phyloP scores from a whole-genome alignment of 23 tunicate species.

The Styela plicata region DNA sequence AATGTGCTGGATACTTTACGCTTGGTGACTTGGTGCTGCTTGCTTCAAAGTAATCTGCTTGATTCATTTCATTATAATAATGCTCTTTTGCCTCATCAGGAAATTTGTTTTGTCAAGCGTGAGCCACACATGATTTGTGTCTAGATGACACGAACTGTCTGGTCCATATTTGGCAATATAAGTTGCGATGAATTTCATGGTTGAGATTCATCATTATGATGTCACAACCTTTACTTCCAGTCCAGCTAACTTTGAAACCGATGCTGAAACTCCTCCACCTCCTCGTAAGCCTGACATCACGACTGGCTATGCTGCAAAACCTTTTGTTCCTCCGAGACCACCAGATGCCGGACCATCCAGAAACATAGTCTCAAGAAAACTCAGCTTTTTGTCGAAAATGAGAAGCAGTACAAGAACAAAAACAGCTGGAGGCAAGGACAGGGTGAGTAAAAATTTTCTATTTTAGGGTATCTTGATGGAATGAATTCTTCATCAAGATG shows the following conservation, averaged over 20 bases:
- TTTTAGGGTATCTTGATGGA: no score
- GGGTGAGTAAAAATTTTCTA: slow-evolving; percentile 3
- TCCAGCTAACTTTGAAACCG: slow-evolving; percentile 40
- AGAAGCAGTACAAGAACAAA: slow-evolving; percentile 43
- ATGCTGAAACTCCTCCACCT: slow-evolving; percentile 11
- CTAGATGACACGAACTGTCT: no score
- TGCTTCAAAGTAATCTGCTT: no score
- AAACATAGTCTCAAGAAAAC: slow-evolving; percentile 62
- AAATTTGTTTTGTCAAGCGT: no score
- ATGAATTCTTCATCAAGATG: no score
- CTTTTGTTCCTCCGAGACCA: slow-evolving; percentile 24
- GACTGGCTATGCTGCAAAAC: slow-evolving; percentile 12
- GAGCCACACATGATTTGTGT: no score
- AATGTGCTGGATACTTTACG: no score
- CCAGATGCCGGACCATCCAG: slow-evolving; percentile 39
- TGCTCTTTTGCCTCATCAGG: no score
- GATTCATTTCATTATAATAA: no score
- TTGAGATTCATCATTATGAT: background rate
- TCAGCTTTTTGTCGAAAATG: slow-evolving; percentile 80
- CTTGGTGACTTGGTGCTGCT: no score
- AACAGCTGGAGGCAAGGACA: slow-evolving; percentile 7
- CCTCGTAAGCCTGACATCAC: slow-evolving; percentile 14
- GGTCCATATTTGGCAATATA: no score
- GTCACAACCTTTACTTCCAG: slow-evolving; percentile 6
- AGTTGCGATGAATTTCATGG: background rate